Evolutionary conservation across 2,888 invertebrate genomes (phyloP).

Genomic region (Dryobotodes eremita): DNA sequence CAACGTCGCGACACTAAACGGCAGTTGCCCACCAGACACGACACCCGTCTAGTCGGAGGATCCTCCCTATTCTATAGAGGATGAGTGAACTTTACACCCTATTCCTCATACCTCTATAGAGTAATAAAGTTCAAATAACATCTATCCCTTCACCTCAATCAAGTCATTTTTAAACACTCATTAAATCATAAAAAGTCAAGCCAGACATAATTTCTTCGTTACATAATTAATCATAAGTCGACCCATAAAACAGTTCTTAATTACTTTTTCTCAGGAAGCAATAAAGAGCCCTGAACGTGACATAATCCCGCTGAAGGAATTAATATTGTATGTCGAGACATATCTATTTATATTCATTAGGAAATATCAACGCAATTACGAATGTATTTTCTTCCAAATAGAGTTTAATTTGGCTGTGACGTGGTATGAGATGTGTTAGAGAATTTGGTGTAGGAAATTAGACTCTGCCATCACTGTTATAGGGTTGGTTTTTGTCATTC

Average conservation of each 20-base stretch:
- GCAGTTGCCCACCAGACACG: no score
- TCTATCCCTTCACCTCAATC: background rate
- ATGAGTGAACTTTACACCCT: no score
- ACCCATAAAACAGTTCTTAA: constrained; percentile 57
- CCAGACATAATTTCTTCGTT: constrained; percentile 9
- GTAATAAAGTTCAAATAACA: background rate
- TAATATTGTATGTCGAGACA: constrained; percentile 54
- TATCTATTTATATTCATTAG: constrained; percentile 45
- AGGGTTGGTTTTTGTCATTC: constrained; percentile 2
- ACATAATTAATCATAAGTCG: constrained; percentile 48
- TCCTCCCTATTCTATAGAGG: no score
- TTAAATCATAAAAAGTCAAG: constrained; percentile 6
- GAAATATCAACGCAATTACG: constrained; percentile 16
- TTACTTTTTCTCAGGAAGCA: constrained; percentile 67
- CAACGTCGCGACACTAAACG: no score
- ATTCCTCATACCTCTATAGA: no score
- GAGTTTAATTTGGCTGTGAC: constrained; percentile 20
- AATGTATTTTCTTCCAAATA: background rate
- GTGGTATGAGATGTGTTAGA: background rate
- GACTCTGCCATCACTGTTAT: background rate
- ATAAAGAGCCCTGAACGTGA: constrained; percentile 59
- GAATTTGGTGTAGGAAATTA: constrained; percentile 11
- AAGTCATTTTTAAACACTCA: constrained; percentile 18
- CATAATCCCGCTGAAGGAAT: constrained; percentile 56
- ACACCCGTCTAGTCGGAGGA: no score